Evolutionary conservation across 1,140 invertebrate genomes (phyloP), one percentile per base, ranked within the genome.

Genomic region (Physella acuta): DNA sequence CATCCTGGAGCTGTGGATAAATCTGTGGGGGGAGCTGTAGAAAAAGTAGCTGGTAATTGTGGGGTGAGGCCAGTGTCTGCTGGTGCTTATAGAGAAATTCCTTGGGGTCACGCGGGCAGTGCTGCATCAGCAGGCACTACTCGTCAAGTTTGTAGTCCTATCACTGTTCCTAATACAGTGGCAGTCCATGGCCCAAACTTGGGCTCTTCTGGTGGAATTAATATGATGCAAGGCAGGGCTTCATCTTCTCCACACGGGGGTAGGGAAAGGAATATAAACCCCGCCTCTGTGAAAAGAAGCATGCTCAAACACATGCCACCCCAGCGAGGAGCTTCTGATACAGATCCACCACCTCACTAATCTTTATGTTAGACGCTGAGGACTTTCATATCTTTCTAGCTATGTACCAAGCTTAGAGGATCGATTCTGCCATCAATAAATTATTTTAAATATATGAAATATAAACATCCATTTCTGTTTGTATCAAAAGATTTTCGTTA

Each of bases 301-400:
- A 76, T 80, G 77, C 78, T 78, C 68, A 80, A 80, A 65, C 78
- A 78, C 70, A 73, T 80, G 70, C 75, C 77, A 62, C 71, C 77
- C 49, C 72, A 74, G 39, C 68, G 73, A 59, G 73, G 73, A 58
- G 73, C 76, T 34, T 76, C 76, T 39, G 78, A 79, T 68, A 71
- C 74, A 36, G 78, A 80, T 49, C 78, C 78, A 51, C 77, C 78
- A 30, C 78, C 77, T 51, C 75, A 80, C 49, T 80, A 77, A 70
- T 39, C 37, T 44, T n/a, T 30, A 1, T 49, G 39, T 53, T 26
- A 2, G 5, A 5, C 1, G 36, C 39, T 52, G 62, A 64, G 28
- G 8, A 53, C 62, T 33, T 64, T 64, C 39, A 52, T 20, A 64
- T 52, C 62, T 64, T 64, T 44, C 62, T 64, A 64, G 62, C 44